Base-by-base conservation (phyloP, 2,113 vertebrate species). In the Saimiri boliviensis region DNA sequence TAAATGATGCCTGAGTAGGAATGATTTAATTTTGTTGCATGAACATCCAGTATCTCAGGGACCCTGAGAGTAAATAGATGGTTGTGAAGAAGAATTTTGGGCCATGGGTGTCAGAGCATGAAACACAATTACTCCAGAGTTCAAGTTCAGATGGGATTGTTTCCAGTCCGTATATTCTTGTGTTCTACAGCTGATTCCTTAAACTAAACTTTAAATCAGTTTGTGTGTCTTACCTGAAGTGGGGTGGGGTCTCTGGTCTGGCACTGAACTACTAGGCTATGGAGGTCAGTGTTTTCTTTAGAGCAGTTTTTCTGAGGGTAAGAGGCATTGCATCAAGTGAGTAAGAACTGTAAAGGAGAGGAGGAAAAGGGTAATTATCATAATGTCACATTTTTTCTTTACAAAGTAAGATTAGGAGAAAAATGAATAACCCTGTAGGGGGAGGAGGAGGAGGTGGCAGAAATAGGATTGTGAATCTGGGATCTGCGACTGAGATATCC, bases 151-250 rank as follows among this genome's bases (percentile, higher is more conserved):
- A 49, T 73, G 52, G 14, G 20, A 92, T 93, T 91, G 25, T 32
- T 92, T 96, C 30, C 52, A 91, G 60, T 77, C 49, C 27, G 70
- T 10, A 70, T 70, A 74, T 85, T 17, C 11, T 92, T 92, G 42
- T n/a, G 74, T 85, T 27, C 32, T 47, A 30, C 4, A 56, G 42
- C 7, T 82, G 21, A 60, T 85, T 76, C 54, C 54, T 27, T 81
- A 85, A 95, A 81, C 6, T 91, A 35, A 32, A 42, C 60, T 97
- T 93, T 70, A 81, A 93, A 93, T 93, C 23, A 70, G n/a, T 95
- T 45, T 40, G 16, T 95, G 19, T 80, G 32, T 86, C 45, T 86
- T 37, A 92, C 73, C 21, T 89, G 49, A 70, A 89, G 56, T 79
- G 8, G 11, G 66, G 25, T 83, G 16, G 47, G 42, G 27, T 83